Evolutionary conservation across 2,797 vertebrate species (phyloP).

Genomic region (Odontamblyopus lacepedii): DNA sequence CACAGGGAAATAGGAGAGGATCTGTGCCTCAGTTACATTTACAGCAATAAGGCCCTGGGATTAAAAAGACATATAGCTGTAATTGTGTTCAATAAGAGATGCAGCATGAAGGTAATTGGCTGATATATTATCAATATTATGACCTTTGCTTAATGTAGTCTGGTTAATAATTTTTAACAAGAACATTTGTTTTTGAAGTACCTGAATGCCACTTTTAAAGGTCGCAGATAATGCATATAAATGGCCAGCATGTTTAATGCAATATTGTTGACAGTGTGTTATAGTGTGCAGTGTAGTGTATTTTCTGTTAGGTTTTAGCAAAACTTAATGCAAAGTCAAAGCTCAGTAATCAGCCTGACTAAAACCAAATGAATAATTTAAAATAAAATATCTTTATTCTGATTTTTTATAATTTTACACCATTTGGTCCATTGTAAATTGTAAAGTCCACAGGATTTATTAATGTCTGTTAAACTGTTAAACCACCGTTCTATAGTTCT

Average conservation of each 20-base stretch:
- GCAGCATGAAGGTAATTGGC: background rate
- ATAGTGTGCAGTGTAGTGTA: background rate
- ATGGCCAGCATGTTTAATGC: background rate
- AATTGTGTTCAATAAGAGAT: conserved; percentile 1
- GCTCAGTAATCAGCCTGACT: too few relatives aligned
- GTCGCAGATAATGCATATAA: background rate
- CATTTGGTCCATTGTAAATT: background rate
- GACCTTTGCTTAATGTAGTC: conserved; percentile 2
- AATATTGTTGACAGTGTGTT: background rate
- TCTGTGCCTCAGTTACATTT: conserved; percentile 1
- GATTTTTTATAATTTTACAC: background rate
- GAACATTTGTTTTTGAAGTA: background rate
- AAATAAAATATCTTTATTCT: background rate
- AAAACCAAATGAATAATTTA: background rate
- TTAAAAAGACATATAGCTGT: conserved; percentile 2
- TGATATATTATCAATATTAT: background rate
- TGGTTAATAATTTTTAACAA: background rate
- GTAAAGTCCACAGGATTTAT: background rate
- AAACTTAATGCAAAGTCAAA: background rate
- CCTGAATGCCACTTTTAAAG: conserved; percentile 7
- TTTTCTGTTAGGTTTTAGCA: background rate
- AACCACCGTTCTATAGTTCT: background rate
- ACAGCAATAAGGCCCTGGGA: background rate
- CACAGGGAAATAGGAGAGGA: conserved; percentile 5
- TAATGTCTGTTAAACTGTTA: background rate